Conservation (phyloP, 2,888 invertebrate genomes). For the Cecidostiba fungosa region DNA sequence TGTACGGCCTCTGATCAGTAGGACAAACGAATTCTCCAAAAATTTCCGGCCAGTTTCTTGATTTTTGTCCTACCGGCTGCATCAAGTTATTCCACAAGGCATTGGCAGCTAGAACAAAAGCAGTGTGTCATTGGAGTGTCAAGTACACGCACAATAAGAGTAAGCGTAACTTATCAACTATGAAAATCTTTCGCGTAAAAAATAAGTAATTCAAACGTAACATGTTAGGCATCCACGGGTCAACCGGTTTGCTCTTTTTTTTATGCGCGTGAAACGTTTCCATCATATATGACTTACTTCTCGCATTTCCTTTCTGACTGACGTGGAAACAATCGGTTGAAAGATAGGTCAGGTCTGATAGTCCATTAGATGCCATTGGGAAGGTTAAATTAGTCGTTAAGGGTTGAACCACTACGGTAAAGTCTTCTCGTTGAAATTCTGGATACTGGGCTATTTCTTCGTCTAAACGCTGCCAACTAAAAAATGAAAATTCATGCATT, state of each 20-base stretch:
- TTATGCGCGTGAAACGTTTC: background rate
- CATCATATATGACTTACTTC: constrained; percentile 78
- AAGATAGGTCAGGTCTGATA: constrained; percentile 81
- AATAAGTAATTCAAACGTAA: background rate
- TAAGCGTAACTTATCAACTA: background rate
- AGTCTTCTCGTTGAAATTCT: constrained; percentile 82
- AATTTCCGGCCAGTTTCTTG: constrained; percentile 73
- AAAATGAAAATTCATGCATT: background rate
- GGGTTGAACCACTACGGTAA: constrained; percentile 83
- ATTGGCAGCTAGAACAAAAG: constrained; percentile 81
- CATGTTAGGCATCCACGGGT: background rate
- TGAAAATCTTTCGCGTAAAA: background rate
- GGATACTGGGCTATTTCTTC: constrained; percentile 80
- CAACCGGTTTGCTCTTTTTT: background rate
- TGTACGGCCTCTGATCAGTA: constrained; percentile 80
- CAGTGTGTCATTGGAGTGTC: background rate
- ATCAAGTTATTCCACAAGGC: constrained; percentile 85
- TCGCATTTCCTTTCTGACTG: constrained; percentile 83
- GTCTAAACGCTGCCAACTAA: constrained; percentile 82
- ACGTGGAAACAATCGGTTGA: constrained; percentile 85
- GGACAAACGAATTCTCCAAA: constrained; percentile 81
- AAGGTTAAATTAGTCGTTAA: constrained; percentile 79
- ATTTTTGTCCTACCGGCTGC: constrained; percentile 82
- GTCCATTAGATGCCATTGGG: constrained; percentile 78
- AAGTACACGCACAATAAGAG: constrained; percentile 1